These are phyloP conservation scores for Typhlichthys subterraneus DNA, from an alignment of 2,797 vertebrate genomes.

Conservation along the genomic window DNA sequence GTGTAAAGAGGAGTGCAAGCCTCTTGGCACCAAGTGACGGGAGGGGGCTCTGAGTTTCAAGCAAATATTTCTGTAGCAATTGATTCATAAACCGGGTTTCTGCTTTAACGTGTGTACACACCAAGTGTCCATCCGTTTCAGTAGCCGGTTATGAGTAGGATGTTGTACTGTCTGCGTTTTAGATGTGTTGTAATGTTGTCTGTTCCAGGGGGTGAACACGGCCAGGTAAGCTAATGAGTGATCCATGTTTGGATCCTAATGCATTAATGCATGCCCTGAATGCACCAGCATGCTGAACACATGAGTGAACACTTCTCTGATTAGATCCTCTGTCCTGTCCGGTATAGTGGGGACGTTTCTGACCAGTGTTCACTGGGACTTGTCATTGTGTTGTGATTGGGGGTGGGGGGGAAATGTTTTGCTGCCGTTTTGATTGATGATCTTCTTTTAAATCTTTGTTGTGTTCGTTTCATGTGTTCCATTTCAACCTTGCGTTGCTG, in stretches of 20 bases:
- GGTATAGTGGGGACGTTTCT: conserved; percentile 6
- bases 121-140: conserved; percentile 25
- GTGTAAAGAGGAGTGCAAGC: too few relatives aligned
- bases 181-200: conserved; percentile 63
- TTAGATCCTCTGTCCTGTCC: conserved; percentile 23
- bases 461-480: not conserved
- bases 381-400: conserved; percentile 1
- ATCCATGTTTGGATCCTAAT: conserved; percentile 46
- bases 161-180: conserved; percentile 41
- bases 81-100: too few relatives aligned
- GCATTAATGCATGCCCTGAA: conserved; percentile 34
- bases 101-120: too few relatives aligned
- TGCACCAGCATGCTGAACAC: conserved; percentile 38
- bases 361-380: conserved; percentile 12
- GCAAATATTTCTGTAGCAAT: too few relatives aligned
- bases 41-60: too few relatives aligned
- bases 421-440: not conserved
- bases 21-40: too few relatives aligned
- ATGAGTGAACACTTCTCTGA: conserved; percentile 10
- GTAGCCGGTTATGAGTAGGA: conserved; percentile 44
- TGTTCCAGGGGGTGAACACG: conserved; percentile 70
- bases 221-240: conserved; percentile 72
- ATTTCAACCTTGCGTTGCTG: too few relatives aligned
- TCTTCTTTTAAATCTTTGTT: not conserved
- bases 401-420: not conserved